Evolutionary conservation across 1,140 invertebrate species (phyloP).

Genomic region (Druon quercuslanigerum): DNA sequence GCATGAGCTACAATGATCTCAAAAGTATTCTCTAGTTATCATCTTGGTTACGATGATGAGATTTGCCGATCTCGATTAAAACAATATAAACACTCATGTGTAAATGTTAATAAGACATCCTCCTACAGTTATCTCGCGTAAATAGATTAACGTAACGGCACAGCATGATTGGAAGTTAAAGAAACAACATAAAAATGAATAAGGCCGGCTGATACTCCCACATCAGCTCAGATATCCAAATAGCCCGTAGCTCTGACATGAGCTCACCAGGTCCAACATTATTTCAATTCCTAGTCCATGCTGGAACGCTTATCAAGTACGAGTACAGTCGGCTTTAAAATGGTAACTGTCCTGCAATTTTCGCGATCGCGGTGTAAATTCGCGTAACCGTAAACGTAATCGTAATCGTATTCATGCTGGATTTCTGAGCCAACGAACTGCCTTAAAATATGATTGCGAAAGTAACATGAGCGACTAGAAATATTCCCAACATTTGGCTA

Average conservation of each 20-base stretch:
- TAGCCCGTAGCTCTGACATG: background rate
- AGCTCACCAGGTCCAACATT: background rate
- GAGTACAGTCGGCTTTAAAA: conserved; percentile 47
- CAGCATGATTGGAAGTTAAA: conserved; percentile 38
- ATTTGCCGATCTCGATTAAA: too few species aligned
- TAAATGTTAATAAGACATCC: conserved; percentile 1
- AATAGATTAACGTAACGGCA: conserved; percentile 48
- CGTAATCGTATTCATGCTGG: background rate
- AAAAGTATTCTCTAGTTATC: too few species aligned
- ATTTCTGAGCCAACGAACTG: background rate
- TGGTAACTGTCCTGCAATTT: conserved; percentile 45
- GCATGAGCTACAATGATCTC: too few species aligned
- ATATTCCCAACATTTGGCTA: background rate
- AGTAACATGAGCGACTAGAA: background rate
- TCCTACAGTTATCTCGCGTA: conserved; percentile 42
- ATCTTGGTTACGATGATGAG: too few species aligned
- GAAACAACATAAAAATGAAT: conserved; percentile 40
- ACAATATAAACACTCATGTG: background rate
- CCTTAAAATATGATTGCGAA: conserved; percentile 3
- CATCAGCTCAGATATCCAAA: background rate
- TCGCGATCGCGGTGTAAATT: conserved; percentile 33
- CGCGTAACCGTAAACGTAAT: conserved; percentile 12
- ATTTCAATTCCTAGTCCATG: conserved; percentile 32
- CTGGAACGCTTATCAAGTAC: conserved; percentile 49
- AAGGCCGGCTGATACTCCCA: background rate